Percentiles rank a stretch among this genome's conserved stretches.
phyloP scores from a whole-genome alignment of 1,140 invertebrate species.

The Penaeus indicus region DNA sequence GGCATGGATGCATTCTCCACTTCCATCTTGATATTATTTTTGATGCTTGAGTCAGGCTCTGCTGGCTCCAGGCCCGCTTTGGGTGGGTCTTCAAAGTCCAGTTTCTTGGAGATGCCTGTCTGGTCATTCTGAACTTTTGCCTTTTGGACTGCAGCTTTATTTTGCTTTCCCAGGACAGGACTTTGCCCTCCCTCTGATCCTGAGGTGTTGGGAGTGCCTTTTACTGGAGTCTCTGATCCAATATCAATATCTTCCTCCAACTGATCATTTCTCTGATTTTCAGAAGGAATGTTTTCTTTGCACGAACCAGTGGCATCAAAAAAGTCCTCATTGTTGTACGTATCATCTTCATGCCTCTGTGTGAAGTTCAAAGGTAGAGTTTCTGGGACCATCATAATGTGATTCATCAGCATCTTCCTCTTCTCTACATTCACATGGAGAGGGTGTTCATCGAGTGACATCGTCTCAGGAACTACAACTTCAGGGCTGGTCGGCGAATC shows the following conservation, averaged over 20 bases:
- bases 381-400: background rate
- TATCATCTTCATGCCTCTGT: no score
- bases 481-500: no score
- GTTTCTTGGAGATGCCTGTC: background rate
- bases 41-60: background rate
- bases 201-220: background rate
- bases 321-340: background rate
- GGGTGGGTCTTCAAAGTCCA: background rate
- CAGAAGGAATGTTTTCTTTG: background rate
- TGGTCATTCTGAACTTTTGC: background rate
- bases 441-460: background rate
- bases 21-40: background rate
- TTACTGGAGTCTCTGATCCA: background rate
- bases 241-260: background rate
- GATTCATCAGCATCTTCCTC: background rate
- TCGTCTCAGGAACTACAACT: background rate
- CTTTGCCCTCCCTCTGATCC: background rate
- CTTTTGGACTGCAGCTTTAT: background rate
- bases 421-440: background rate
- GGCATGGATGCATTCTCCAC: background rate
- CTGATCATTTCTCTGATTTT: background rate
- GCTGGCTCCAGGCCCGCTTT: background rate
- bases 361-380: background rate
- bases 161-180: slow-evolving; percentile 11
- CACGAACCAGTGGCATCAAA: background rate